Conservation (phyloP, 2,888 invertebrate genomes). For the Vannuccia rotundouncinata region DNA sequence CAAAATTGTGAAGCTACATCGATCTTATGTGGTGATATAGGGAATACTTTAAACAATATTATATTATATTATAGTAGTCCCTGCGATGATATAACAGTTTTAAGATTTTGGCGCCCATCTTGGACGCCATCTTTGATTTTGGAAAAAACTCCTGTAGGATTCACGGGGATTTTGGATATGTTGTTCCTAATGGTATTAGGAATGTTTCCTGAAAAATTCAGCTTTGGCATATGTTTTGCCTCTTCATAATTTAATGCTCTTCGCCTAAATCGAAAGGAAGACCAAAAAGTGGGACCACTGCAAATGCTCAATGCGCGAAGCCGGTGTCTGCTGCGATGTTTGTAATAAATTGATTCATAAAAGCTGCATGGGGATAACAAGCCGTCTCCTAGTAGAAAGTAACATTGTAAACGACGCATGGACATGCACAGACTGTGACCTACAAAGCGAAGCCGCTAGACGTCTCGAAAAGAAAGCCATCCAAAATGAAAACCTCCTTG, state of each 20-base stretch:
- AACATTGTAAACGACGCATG: background rate
- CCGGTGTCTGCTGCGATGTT: background rate
- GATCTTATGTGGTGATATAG: constrained; percentile 18
- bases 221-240: constrained; percentile 26
- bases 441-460: background rate
- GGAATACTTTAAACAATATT: no score
- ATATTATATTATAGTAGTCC: no score
- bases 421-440: constrained; percentile 4
- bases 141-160: constrained; percentile 20
- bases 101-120: constrained; percentile 23
- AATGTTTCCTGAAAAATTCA: constrained; percentile 26
- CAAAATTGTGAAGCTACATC: constrained; percentile 24
- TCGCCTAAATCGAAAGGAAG: background rate
- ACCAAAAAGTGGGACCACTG: background rate
- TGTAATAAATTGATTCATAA: background rate
- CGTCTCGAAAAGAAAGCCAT: constrained; percentile 5
- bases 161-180: constrained; percentile 26
- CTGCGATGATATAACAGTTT: constrained; percentile 26
- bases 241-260: constrained; percentile 17
- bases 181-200: constrained; percentile 19
- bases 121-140: constrained; percentile 26
- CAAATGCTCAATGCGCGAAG: background rate
- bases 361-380: background rate
- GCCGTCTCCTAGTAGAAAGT: background rate
- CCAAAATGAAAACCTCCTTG: background rate